phyloP scores from a whole-genome alignment of 2,113 vertebrate species.

The Sclerurus mexicanus region DNA sequence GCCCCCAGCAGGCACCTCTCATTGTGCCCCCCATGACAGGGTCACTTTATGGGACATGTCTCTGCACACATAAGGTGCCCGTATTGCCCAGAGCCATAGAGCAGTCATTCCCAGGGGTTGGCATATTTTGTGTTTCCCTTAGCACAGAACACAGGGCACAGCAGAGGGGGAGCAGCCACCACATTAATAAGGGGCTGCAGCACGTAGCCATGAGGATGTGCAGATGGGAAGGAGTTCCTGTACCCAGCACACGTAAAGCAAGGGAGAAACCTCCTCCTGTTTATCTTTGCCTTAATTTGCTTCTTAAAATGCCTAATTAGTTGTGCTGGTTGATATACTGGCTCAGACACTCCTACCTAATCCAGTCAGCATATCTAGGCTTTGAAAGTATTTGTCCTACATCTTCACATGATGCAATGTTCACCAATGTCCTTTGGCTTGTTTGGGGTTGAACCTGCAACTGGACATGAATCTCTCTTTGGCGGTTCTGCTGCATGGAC shows the following conservation, averaged over 20 bases:
- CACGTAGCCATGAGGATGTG: background rate
- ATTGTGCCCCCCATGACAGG: background rate
- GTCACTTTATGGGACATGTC: background rate
- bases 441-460: background rate
- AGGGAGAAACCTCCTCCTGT: background rate
- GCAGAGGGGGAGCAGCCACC: background rate
- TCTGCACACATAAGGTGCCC: background rate
- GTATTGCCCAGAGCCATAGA: background rate
- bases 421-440: background rate
- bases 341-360: background rate
- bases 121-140: background rate
- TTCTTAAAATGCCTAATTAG: conserved; percentile 18
- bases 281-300: conserved; percentile 3
- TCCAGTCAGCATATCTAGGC: background rate
- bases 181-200: background rate
- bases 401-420: background rate
- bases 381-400: background rate
- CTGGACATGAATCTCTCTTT: background rate
- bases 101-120: background rate
- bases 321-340: background rate
- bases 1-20: background rate
- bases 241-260: background rate
- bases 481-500: background rate
- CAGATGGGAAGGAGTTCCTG: background rate
- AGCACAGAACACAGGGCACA: fast-evolving